Evolutionary conservation across 2,888 invertebrate genomes (phyloP), one percentile per base, ranked within the genome.

Genomic region (Thelaira solivaga): DNA sequence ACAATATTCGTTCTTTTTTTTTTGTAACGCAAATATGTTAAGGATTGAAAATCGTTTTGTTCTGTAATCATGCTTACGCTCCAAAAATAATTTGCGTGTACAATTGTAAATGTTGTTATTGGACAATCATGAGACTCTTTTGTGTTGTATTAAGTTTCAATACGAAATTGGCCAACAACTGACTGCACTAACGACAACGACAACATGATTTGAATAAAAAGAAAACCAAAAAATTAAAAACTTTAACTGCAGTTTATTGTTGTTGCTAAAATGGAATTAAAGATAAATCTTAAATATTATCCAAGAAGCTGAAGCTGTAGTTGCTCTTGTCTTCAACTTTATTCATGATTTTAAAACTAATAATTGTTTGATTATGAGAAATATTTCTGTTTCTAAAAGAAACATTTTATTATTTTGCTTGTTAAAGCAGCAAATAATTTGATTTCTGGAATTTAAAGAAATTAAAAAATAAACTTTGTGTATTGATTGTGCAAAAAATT

Each of bases 101-200:
- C 74, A 75, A 75, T 75, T 75, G 74, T 53, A 13, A 75, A 75
- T 61, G 74, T 75, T 75, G 67, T 75, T 75, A 68, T 68, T 61
- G 67, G 74, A 75, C 74, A 75, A 75, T 75, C 74, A 75, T 75
- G 67, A 75, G 74, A 75, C 74, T 75, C n/a, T n/a, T n/a, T 75
- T 47, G 45, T 75, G 74, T 67, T 67, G 67, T 75, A 75, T 75
- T 75, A 75, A 68, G 67, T 75, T 75, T 75, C 74, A 75, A 55
- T 62, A 45, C 26, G 18, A 59, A 51, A 68, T 61, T 75, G 59
- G 51, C 53, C 26, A 45, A 61, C 29, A 53, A 62, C 22, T 36
- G 65, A n/a, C 51, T 26, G 59, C 18, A 49, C 26, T n/a, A n/a
- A n/a, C n/a, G n/a, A n/a, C n/a, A n/a, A 51, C 51, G 43, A 61